These are phyloP conservation scores for Brachyrhaphis roseni DNA, from an alignment of 2,797 vertebrate species.

Conservation along the genomic window DNA sequence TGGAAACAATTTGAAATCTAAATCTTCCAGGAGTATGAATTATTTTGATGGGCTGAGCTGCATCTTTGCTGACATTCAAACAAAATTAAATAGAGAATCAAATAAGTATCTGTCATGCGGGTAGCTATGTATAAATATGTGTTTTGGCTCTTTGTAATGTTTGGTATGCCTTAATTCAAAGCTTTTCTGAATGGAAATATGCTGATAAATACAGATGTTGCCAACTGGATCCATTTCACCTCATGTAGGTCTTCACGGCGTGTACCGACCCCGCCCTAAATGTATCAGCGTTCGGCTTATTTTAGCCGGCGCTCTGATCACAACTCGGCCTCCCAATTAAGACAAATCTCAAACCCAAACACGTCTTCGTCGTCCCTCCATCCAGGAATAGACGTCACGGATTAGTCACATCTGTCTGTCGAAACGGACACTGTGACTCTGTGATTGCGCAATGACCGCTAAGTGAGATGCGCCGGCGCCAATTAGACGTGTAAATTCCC, in stretches of 20 bases:
- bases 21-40: neutral
- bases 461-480: neutral
- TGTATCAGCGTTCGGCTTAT: slow-evolving; percentile 62
- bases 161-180: neutral
- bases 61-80: neutral
- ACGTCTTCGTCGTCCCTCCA: slow-evolving; percentile 46
- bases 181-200: neutral
- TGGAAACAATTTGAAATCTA: neutral
- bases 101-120: neutral
- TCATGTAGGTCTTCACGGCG: neutral
- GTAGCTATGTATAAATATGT: neutral
- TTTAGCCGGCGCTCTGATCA: slow-evolving; percentile 58
- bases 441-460: neutral
- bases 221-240: neutral
- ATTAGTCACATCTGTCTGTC: slow-evolving; percentile 34
- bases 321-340: slow-evolving; percentile 13
- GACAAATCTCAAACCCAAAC: slow-evolving; percentile 27
- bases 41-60: no score
- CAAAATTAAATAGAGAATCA: neutral
- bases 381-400: slow-evolving; percentile 51
- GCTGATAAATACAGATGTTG: neutral
- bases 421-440: neutral
- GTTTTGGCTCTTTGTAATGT: neutral
- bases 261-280: slow-evolving; percentile 42
- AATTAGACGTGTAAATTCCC: slow-evolving; percentile 8